Base-by-base conservation (phyloP, 2,113 vertebrate species). In the Rattus rattus region DNA sequence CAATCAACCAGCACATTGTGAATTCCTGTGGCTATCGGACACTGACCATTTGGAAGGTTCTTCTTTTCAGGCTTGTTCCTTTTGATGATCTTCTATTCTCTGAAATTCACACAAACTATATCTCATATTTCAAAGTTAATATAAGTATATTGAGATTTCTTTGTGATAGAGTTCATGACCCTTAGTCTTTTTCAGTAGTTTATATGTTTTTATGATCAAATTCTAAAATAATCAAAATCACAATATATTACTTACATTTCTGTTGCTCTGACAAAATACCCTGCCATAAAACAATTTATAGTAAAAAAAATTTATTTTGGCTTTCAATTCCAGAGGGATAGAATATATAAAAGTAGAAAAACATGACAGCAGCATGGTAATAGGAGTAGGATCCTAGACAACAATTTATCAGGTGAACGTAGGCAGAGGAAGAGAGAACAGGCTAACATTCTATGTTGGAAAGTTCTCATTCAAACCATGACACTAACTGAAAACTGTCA, bases 11-110 rank as follows among this genome's bases (percentile, higher is more conserved):
- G 6, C 36, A 5, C 13, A 19, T 0, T 80, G 1, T 75, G 2
- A 61, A 14, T 69, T 76, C 16, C 39, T 8, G 8, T 69, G 20
- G 22, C 28, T n/a, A 61, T 2, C 73, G 19, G 43, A 76, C 17
- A 1, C 7, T 28, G 49, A 2, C 11, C n/a, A 49, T 67, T 28
- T 19, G 13, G 7, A 0, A 3, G 10, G 6, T 20, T 76, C 24
- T 7, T 69, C 4, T 36, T 17, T 81, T 75, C 13, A 63, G 5
- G 9, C 43, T 90, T 36, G 3, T 8, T 87, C 16, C 7, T 11
- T 67, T 86, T 30, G 26, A 26, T 24, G 8, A 56, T 30, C 7
- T 52, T 26, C n/a, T 33, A 7, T 8, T 49, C 79, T 43, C 6
- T 8, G 11, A 17, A 56, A 4, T 81, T 11, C 22, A 80, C 16